Evolutionary conservation across 2,888 invertebrate genomes (phyloP).

Genomic region (Ferdinandea cuprea): DNA sequence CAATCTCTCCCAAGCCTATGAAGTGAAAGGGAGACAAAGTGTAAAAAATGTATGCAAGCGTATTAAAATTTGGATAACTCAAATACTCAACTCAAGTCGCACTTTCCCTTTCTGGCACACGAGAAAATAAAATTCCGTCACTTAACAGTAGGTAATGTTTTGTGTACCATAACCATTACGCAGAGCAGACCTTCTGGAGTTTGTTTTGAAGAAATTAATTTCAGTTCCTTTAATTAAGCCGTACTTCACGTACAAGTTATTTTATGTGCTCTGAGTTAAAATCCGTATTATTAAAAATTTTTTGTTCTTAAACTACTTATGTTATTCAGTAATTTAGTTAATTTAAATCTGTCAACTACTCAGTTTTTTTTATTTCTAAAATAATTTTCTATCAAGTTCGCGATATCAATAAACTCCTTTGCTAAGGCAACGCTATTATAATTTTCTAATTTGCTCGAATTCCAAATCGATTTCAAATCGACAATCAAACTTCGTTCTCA

Average conservation of each 20-base stretch:
- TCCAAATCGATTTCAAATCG: slow-evolving; percentile 54
- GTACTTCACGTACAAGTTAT: neutral
- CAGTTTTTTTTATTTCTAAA: too few species aligned
- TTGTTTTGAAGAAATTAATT: neutral
- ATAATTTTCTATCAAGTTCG: neutral
- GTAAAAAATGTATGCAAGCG: too few species aligned
- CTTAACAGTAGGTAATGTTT: neutral
- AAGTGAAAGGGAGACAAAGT: too few species aligned
- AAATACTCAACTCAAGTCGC: neutral
- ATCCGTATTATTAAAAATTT: neutral
- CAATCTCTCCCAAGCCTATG: too few species aligned
- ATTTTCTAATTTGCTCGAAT: slow-evolving; percentile 17
- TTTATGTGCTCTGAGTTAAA: neutral
- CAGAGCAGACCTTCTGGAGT: neutral
- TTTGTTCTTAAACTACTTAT: neutral
- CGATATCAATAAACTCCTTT: slow-evolving; percentile 24
- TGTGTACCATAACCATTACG: neutral
- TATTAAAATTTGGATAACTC: too few species aligned
- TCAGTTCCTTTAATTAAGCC: slow-evolving; percentile 17
- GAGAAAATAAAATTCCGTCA: slow-evolving; percentile 3
- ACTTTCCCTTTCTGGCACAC: slow-evolving; percentile 6
- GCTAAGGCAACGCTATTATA: slow-evolving; percentile 61
- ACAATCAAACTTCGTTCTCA: slow-evolving; percentile 38
- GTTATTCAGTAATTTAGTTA: neutral
- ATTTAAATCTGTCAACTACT: neutral